Evolutionary conservation across 2,797 vertebrate genomes (phyloP), one percentile per base, ranked within the genome.

Genomic region (Enteromius paludinosus): DNA sequence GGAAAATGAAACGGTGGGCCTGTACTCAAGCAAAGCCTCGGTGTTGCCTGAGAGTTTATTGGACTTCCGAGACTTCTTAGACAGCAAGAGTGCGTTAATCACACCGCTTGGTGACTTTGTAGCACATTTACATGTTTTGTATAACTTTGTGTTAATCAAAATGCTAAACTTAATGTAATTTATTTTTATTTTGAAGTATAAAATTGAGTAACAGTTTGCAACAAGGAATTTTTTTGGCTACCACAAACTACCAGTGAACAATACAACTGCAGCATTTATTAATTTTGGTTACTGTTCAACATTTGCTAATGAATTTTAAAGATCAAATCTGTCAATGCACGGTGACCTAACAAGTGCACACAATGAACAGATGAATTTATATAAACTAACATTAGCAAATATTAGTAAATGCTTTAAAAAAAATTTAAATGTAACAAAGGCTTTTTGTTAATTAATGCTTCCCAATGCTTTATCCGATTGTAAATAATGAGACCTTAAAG

Each of bases 1-100:
- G 11, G 17, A 45, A 77, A 59, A 64, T 54, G 25, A 18, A 5
- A 15, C 5, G 4, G 7, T 23, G 77, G 88, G 88, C 88, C 88
- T 89, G 75, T 49, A 28, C 20, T 43, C 8, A 17, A 49, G 4
- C 20, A 71, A 87, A 79, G 85, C 88, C 88, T 87, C 88, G 88
- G 87, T 43, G 73, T 89, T 75, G 87, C 87, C 52, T 87, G 66
- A 85, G 45, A 77, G 70, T 73, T 83, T 56, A 20, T 28, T 20
- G 33, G 85, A 30, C 71, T 80, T 84, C 15, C 78, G 28, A 86
- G 83, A 84, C 43, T 78, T 68, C 56, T 70, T 61, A 20, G 28
- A 62, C 79, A 7, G 30, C 14, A 17, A 11, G 8, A 47, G 64
- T 47, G 38, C 62, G 20, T 74, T 54, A 2, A 33, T 20, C 6